Evolutionary conservation across 2,888 invertebrate genomes (phyloP).

Genomic region (Nephrotoma flavescens): DNA sequence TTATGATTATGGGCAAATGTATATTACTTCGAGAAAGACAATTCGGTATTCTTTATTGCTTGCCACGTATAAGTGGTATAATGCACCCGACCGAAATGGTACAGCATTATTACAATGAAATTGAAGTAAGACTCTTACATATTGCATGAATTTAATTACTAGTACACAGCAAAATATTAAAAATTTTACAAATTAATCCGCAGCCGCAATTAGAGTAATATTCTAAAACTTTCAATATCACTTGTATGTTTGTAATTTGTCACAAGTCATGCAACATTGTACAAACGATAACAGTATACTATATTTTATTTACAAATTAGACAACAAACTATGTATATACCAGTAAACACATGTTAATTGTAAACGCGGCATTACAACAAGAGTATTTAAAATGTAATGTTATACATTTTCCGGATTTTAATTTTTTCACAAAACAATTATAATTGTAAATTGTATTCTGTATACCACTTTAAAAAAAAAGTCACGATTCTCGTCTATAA

Average conservation of each 20-base stretch:
- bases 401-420: neutral
- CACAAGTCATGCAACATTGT: neutral
- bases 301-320: neutral
- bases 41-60: too few species aligned
- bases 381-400: neutral
- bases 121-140: neutral
- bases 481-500: neutral
- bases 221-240: neutral
- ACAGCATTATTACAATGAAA: neutral
- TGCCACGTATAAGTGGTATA: neutral
- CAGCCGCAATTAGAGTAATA: neutral
- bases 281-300: too few species aligned
- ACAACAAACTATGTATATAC: neutral
- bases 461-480: neutral
- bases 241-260: neutral
- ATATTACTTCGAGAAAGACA: too few species aligned
- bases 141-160: neutral
- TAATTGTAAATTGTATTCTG: neutral
- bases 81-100: neutral
- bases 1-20: too few species aligned
- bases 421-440: neutral
- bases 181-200: neutral
- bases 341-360: neutral
- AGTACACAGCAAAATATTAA: neutral
- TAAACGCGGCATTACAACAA: neutral